These are phyloP conservation scores for Anoplopoma fimbria DNA, from an alignment of 2,113 vertebrate genomes.

Conservation along the genomic window DNA sequence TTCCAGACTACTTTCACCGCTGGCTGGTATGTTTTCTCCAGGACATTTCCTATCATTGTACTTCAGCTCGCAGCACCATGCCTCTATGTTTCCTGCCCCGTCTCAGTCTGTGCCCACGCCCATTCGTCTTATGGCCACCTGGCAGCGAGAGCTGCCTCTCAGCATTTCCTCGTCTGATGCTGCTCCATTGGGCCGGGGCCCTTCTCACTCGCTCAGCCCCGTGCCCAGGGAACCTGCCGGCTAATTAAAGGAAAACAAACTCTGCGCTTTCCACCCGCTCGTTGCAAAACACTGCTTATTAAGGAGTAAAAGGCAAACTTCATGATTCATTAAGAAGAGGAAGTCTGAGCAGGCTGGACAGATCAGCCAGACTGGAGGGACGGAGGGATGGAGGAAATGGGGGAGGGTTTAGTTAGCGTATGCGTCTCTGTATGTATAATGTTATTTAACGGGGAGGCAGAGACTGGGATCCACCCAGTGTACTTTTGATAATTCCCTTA, in stretches of 20 bases:
- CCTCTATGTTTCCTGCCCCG: constrained; percentile 69
- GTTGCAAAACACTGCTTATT: constrained; percentile 84
- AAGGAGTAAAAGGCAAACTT: constrained; percentile 86
- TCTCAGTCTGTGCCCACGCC: constrained; percentile 63
- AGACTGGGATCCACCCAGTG: constrained; percentile 22
- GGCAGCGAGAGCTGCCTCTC: constrained; percentile 55
- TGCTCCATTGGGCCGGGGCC: constrained; percentile 40
- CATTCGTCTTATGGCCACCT: constrained; percentile 78
- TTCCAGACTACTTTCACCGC: constrained; percentile 71
- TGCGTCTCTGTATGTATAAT: constrained; percentile 11
- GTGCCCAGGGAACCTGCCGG: constrained; percentile 70
- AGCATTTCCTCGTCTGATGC: constrained; percentile 61
- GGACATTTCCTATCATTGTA: constrained; percentile 85
- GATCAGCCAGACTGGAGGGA: constrained; percentile 64
- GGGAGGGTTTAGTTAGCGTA: constrained; percentile 14
- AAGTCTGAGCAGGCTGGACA: constrained; percentile 81
- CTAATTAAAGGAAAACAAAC: constrained; percentile 89
- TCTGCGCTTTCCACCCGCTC: constrained; percentile 72
- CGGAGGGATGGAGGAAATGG: constrained; percentile 61
- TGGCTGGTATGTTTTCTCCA: constrained; percentile 67
- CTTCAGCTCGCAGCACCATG: constrained; percentile 61
- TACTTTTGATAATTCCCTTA: constrained; percentile 26
- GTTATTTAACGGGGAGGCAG: constrained; percentile 47
- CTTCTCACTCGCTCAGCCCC: constrained; percentile 56
- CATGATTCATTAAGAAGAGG: constrained; percentile 90